Evolutionary conservation across 2,797 vertebrate genomes (phyloP).

Genomic region (Syngnathus rostellatus): DNA sequence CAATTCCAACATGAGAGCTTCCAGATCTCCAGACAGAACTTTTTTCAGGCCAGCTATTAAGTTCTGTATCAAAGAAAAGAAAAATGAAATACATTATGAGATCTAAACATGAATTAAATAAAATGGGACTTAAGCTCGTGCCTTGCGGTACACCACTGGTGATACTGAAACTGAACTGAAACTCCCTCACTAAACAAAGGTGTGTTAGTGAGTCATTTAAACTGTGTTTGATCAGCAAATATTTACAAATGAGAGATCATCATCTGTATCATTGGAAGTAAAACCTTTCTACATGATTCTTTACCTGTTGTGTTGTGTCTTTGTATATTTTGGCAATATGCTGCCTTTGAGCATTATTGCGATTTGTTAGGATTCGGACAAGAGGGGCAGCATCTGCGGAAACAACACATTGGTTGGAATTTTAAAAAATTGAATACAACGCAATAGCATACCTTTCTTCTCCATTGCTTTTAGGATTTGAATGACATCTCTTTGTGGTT

Average conservation of each 20-base stretch:
- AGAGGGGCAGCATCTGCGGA: slow-evolving; percentile 47
- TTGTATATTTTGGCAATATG: slow-evolving; percentile 40
- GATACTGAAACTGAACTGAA: background rate
- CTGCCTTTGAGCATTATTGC: slow-evolving; percentile 62
- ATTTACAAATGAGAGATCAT: slow-evolving; percentile 20
- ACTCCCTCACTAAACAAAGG: slow-evolving; percentile 41
- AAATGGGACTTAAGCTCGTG: background rate
- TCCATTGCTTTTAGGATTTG: slow-evolving; percentile 50
- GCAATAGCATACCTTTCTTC: slow-evolving; percentile 46
- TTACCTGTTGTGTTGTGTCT: slow-evolving; percentile 46
- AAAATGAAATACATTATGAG: background rate
- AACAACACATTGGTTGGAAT: background rate
- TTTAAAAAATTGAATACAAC: background rate
- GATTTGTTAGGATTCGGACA: slow-evolving; percentile 62
- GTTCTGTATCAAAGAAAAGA: slow-evolving; percentile 50
- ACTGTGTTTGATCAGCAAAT: slow-evolving; percentile 44
- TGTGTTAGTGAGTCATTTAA: slow-evolving; percentile 17
- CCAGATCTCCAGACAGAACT: slow-evolving; percentile 62
- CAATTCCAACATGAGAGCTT: slow-evolving; percentile 59
- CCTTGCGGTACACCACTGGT: background rate
- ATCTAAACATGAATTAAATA: too few relatives aligned
- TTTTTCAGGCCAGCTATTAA: slow-evolving; percentile 62
- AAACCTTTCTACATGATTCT: background rate
- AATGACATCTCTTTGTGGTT: slow-evolving; percentile 39
- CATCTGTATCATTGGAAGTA: background rate